Evolutionary conservation across 1,140 invertebrate species (phyloP).

Genomic region (Ceratoteleas bidentatus): DNA sequence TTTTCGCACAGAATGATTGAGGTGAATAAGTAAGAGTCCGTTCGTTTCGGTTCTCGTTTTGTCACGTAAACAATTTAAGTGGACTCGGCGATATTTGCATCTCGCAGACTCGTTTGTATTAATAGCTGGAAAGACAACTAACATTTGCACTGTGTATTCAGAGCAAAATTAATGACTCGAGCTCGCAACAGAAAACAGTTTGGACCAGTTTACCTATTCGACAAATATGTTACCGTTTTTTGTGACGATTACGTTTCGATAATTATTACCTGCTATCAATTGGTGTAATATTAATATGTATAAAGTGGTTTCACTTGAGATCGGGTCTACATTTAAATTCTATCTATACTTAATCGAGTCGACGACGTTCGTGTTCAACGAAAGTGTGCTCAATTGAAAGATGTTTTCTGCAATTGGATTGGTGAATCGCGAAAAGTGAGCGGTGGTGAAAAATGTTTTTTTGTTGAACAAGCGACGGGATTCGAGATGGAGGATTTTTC

Average conservation of each 20-base stretch:
- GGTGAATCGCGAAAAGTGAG: neutral
- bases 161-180: neutral
- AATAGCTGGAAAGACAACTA: neutral
- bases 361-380: neutral
- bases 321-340: neutral
- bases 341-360: neutral
- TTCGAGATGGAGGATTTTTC: too few species aligned
- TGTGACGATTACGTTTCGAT: neutral
- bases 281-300: neutral
- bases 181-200: neutral
- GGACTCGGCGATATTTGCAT: neutral
- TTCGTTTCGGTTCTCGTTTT: neutral
- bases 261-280: neutral
- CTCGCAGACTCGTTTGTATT: neutral
- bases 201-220: neutral
- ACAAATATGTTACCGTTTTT: neutral
- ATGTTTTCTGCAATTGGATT: neutral
- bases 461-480: too few species aligned
- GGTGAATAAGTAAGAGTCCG: neutral
- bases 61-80: neutral
- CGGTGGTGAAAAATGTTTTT: too few species aligned
- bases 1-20: neutral
- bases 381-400: neutral
- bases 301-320: neutral
- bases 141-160: neutral